Percentiles rank a stretch among this genome's conserved stretches.
Conservation (phyloP, 2,113 vertebrate species). For the Triplophysa tibetana region DNA sequence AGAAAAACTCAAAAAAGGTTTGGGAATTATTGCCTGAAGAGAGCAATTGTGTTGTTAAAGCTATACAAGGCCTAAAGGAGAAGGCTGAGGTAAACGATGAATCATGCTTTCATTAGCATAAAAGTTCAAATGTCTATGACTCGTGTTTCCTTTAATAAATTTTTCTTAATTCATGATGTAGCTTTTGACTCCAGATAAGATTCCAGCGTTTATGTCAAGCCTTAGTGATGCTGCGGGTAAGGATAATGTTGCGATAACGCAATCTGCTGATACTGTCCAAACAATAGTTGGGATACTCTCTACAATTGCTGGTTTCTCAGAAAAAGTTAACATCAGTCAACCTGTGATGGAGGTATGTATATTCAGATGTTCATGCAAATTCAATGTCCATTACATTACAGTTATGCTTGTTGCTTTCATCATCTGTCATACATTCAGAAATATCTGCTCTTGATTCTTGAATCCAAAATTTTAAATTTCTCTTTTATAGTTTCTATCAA, state of each 20-base stretch:
- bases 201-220: constrained; percentile 20
- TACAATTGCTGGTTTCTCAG: constrained; percentile 48
- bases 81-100: constrained; percentile 14
- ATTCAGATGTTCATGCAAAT: background rate
- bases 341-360: constrained; percentile 57
- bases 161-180: constrained; percentile 34
- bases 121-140: too few species aligned
- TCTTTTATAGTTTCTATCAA: too few species aligned
- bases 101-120: too few species aligned
- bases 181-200: background rate
- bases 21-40: background rate
- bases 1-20: background rate
- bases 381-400: background rate
- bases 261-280: constrained; percentile 59
- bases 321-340: background rate
- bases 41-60: constrained; percentile 17
- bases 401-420: too few species aligned
- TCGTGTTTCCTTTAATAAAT: background rate
- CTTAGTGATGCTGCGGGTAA: background rate
- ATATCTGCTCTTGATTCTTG: too few species aligned
- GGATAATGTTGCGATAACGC: background rate
- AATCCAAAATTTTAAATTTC: too few species aligned
- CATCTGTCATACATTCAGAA: too few species aligned
- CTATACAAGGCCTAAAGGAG: background rate
- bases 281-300: constrained; percentile 58